phyloP scores from a whole-genome alignment of 2,888 invertebrate species.

The Oligia strigilis region DNA sequence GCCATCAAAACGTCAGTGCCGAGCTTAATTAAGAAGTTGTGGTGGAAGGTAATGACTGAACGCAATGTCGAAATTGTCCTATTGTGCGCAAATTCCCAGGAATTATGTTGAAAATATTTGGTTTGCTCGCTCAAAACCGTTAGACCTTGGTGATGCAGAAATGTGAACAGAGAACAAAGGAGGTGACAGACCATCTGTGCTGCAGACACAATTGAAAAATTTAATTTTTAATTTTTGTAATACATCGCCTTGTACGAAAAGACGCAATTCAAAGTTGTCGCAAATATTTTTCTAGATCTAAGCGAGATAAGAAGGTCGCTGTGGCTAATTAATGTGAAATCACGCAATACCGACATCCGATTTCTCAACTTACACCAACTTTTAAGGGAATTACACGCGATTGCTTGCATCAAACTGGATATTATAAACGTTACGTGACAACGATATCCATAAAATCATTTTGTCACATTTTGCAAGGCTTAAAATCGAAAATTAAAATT shows the following conservation, averaged over 20 bases:
- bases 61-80: slow-evolving; percentile 69
- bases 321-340: slow-evolving; percentile 46
- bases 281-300: slow-evolving; percentile 42
- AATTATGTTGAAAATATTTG: slow-evolving; percentile 67
- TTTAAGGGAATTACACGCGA: slow-evolving; percentile 42
- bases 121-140: slow-evolving; percentile 66
- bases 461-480: slow-evolving; percentile 11
- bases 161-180: slow-evolving; percentile 59
- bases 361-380: slow-evolving; percentile 52
- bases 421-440: slow-evolving; percentile 31
- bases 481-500: slow-evolving; percentile 14
- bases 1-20: slow-evolving; percentile 84
- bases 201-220: slow-evolving; percentile 41
- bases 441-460: slow-evolving; percentile 24
- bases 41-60: slow-evolving; percentile 64
- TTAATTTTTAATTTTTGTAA: slow-evolving; percentile 32
- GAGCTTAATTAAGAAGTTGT: slow-evolving; percentile 80
- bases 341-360: slow-evolving; percentile 55
- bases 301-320: slow-evolving; percentile 39
- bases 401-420: slow-evolving; percentile 38
- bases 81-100: slow-evolving; percentile 67
- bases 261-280: slow-evolving; percentile 28
- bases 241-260: slow-evolving; percentile 32
- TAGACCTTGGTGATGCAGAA: slow-evolving; percentile 61
- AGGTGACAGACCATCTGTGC: slow-evolving; percentile 51